Conservation (phyloP, 1,140 invertebrate species). For the Rhyzopertha dominica region DNA sequence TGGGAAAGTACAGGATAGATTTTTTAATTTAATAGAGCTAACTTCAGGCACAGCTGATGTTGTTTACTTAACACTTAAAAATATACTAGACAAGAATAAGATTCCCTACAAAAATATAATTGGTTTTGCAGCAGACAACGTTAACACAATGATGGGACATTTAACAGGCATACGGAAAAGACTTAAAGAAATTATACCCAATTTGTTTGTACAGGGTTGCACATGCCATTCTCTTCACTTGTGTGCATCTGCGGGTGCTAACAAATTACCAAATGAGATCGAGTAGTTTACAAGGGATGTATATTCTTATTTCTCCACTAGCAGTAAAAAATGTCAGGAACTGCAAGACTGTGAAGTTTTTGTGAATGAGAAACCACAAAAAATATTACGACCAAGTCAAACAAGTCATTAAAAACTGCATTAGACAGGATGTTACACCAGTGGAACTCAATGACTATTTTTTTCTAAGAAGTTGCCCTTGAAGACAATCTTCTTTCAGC, state of each 20-base stretch:
- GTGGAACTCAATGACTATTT: conserved; percentile 34
- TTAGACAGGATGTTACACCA: conserved; percentile 41
- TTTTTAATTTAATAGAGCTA: too few species aligned
- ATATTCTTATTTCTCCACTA: too few species aligned
- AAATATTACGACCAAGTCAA: too few species aligned
- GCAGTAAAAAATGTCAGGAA: too few species aligned
- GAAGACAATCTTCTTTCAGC: too few species aligned
- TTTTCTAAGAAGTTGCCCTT: conserved; percentile 28
- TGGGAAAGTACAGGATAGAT: too few species aligned
- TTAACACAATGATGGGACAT: not conserved
- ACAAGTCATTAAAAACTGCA: conserved; percentile 38
- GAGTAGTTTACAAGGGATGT: too few species aligned
- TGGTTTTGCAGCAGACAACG: conserved; percentile 2
- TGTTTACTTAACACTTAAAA: too few species aligned
- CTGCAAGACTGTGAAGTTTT: too few species aligned
- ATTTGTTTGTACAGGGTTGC: conserved; percentile 14
- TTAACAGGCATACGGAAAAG: conserved; percentile 8
- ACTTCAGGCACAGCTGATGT: too few species aligned
- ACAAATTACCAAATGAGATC: too few species aligned
- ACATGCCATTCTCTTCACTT: conserved; percentile 13
- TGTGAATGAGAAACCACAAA: too few species aligned
- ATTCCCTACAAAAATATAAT: conserved; percentile 3
- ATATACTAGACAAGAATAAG: not conserved
- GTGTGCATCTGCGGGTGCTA: conserved; percentile 11
- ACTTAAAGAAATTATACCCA: conserved; percentile 8